Base-by-base conservation (phyloP, 2,113 vertebrate genomes). In the Alligator mississippiensis region DNA sequence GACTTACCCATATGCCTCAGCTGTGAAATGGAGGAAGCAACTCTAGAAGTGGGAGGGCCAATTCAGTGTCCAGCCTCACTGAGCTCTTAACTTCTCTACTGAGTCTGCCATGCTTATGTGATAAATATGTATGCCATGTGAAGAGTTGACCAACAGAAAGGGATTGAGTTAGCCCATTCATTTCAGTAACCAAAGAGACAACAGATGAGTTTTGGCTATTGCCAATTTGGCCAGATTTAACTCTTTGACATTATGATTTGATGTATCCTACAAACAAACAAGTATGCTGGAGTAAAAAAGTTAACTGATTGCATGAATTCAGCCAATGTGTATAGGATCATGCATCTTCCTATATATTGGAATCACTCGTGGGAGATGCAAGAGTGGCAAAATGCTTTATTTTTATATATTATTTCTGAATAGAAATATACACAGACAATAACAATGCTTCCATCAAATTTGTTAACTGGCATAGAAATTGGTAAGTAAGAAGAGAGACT, bases 141-240 rank as follows among this genome's bases (percentile, higher is more conserved):
- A 30, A n/a, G 28, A 8, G n/a, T 68, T 9, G 66, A 28, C 66
- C 66, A 21, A 30, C 22, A 47, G 70, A 72, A 74, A 74, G 12
- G 34, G 11, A 74, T 15, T 74, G 34, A 47, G 70, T 38, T 47
- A 74, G 13, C 21, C 70, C 21, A 24, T 4, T 74, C 11, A 47
- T 47, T 47, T 47, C 47, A 47, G 47, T 47, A 93, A 89, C 1
- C 11, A 22, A 54, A 89, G 54, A 87, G 88, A 63, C 15, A 89
- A 85, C 9, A 95, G 38, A 83, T 30, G 21, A n/a, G 34, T 87
- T 90, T 77, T 59, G n/a, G 61, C 47, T 66, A 90, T n/a, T 68
- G 24, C 58, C 66, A 87, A 89, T 90, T 94, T 79, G 60, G 80
- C 3, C 79, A 38, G 60, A 66, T 83, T 85, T 90, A 82, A 92